phyloP scores from a whole-genome alignment of 2,888 invertebrate genomes.

The Cynaeus angustus region DNA sequence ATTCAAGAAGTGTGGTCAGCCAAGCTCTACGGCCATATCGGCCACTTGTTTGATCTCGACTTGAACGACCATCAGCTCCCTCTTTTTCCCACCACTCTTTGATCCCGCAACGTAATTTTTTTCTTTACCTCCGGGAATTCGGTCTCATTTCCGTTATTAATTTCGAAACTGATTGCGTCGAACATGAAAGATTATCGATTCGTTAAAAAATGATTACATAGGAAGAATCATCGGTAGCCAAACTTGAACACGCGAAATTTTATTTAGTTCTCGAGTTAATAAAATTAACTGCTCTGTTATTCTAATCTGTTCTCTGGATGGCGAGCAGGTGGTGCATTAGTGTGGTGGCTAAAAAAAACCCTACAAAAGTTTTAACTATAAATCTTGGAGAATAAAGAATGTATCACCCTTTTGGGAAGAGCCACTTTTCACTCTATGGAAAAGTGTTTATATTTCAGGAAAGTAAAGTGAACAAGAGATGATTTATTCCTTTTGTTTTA shows the following conservation, averaged over 20 bases:
- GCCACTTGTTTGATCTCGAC: conserved; percentile 42
- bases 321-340: conserved; percentile 62
- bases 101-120: conserved; percentile 29
- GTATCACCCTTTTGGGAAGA: conserved; percentile 60
- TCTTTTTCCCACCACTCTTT: conserved; percentile 18
- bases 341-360: conserved; percentile 56
- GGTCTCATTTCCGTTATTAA: conserved; percentile 40
- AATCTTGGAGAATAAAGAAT: conserved; percentile 63
- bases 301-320: conserved; percentile 1
- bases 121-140: conserved; percentile 32
- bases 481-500: conserved; percentile 53
- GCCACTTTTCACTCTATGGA: conserved; percentile 59
- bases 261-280: not conserved
- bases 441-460: conserved; percentile 63
- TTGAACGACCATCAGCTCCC: conserved; percentile 26
- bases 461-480: conserved; percentile 59
- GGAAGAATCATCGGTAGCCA: conserved; percentile 5
- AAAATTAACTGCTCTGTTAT: conserved; percentile 1
- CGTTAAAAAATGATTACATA: conserved; percentile 17
- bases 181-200: conserved; percentile 39
- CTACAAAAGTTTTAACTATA: conserved; percentile 61
- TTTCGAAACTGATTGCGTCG: conserved; percentile 22
- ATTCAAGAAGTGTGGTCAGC: conserved; percentile 26
- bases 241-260: conserved; percentile 4
- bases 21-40: conserved; percentile 27